Conservation (phyloP, 2,888 invertebrate species). For the Dicyrtoma fusca region DNA sequence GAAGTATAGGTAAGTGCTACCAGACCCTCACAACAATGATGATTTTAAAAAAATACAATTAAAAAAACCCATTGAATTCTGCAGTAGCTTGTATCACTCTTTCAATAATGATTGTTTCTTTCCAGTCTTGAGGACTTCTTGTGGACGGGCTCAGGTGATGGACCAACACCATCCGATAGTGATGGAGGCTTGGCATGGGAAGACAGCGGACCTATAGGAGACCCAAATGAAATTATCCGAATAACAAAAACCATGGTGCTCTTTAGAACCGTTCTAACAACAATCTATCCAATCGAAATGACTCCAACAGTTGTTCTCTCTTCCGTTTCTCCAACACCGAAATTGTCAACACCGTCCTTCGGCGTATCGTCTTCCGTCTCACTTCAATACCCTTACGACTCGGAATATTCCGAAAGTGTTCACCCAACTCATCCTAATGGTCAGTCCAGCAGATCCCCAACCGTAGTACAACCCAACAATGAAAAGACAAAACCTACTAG, state of each 20-base stretch:
- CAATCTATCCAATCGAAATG: constrained; percentile 53
- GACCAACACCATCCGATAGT: constrained; percentile 61
- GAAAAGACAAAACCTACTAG: no score
- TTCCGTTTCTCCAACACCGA: constrained; percentile 15
- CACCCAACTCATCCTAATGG: no score
- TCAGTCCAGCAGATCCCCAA: no score
- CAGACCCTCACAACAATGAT: no score
- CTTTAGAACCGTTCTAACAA: constrained; percentile 52
- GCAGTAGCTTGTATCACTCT: no score
- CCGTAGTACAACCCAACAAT: no score
- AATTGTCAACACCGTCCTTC: constrained; percentile 3
- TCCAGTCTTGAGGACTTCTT: constrained; percentile 77
- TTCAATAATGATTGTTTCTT: no score
- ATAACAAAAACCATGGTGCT: constrained; percentile 55
- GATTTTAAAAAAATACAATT: no score
- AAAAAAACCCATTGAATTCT: no score
- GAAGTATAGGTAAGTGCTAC: no score
- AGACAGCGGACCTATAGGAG: constrained; percentile 42
- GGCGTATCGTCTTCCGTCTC: background rate
- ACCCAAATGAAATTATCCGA: constrained; percentile 3
- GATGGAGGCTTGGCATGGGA: constrained; percentile 55
- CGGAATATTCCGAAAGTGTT: no score
- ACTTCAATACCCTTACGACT: no score
- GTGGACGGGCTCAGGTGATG: constrained; percentile 87
- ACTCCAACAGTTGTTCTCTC: constrained; percentile 47